Conservation (phyloP, 2,797 vertebrate genomes). For the Malurus leucopterus region DNA sequence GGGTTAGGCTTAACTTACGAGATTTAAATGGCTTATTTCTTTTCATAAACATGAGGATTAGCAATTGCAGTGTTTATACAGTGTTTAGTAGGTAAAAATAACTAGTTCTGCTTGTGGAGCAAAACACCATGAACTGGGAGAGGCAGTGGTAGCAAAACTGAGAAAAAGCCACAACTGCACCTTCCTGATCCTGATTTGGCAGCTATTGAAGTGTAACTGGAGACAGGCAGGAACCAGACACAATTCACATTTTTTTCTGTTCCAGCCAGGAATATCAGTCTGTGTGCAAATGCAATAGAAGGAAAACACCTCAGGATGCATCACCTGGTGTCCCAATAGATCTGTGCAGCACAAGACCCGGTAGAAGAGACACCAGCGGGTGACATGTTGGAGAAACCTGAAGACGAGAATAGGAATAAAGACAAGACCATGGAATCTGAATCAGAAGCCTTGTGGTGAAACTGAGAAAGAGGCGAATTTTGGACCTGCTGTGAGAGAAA, state of each 20-base stretch:
- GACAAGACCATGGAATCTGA: neutral
- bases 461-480: neutral
- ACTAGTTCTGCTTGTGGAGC: neutral
- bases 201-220: neutral
- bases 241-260: neutral
- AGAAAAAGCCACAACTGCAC: neutral
- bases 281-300: neutral
- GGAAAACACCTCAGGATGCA: neutral
- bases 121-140: neutral
- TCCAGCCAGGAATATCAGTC: neutral
- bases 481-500: neutral
- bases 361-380: fast-evolving
- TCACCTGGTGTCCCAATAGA: neutral
- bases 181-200: neutral
- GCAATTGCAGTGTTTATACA: neutral
- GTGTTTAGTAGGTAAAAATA: neutral
- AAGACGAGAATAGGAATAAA: neutral
- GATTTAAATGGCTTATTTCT: neutral
- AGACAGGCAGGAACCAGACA: neutral
- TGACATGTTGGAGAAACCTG: neutral
- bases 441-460: neutral
- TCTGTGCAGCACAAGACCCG: neutral
- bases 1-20: neutral
- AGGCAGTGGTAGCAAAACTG: neutral
- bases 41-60: neutral